phyloP scores from a whole-genome alignment of 2,888 invertebrate genomes.

The Malthinus flaveolus region DNA sequence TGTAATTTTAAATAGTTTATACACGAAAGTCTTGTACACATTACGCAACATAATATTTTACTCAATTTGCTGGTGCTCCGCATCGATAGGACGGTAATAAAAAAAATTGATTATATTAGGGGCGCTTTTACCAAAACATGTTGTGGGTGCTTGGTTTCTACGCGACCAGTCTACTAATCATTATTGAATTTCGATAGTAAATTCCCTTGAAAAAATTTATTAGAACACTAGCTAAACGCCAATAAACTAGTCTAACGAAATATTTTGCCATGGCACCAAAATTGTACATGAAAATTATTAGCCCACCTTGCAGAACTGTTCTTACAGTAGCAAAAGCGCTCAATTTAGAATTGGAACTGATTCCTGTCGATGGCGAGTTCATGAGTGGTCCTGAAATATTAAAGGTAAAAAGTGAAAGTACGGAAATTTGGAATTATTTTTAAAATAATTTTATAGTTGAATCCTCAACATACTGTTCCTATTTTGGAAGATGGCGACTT shows the following conservation, averaged over 20 bases:
- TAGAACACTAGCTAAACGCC: too few relatives aligned
- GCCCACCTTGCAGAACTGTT: constrained; percentile 61
- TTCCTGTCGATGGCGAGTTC: constrained; percentile 50
- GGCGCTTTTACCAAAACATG: background rate
- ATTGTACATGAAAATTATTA: constrained; percentile 50
- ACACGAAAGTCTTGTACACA: too few relatives aligned
- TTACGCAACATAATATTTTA: too few relatives aligned
- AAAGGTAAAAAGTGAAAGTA: constrained; percentile 6
- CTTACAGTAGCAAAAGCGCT: constrained; percentile 58
- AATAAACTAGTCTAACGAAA: too few relatives aligned
- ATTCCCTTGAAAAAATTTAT: too few relatives aligned
- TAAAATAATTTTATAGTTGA: background rate
- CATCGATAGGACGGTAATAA: too few relatives aligned
- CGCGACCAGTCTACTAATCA: constrained; percentile 1
- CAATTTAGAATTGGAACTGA: constrained; percentile 55
- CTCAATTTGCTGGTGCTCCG: too few relatives aligned
- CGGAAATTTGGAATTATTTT: background rate
- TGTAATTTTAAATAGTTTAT: too few relatives aligned
- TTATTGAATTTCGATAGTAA: constrained; percentile 2
- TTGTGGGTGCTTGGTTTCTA: constrained; percentile 11
- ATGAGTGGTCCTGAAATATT: constrained; percentile 15
- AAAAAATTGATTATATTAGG: background rate
- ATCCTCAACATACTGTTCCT: constrained; percentile 62
- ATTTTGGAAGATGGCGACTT: constrained; percentile 60
- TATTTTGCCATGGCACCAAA: too few relatives aligned